Evolutionary conservation across 2,888 invertebrate genomes (phyloP), one percentile per base, ranked within the genome.

Genomic region (Tuberolachnus salignus): DNA sequence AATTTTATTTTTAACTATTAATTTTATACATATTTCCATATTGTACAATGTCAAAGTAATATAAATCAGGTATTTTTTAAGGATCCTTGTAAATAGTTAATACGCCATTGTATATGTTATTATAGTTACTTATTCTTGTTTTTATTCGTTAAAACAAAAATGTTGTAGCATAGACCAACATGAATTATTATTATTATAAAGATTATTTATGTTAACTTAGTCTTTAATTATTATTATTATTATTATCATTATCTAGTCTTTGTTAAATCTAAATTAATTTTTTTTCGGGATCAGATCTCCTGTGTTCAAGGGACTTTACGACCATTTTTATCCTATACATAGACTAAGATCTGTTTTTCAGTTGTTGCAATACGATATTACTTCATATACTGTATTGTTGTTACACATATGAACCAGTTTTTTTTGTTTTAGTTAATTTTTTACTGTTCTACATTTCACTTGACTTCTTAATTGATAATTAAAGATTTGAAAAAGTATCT

Each of bases 51-150:
- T n/a, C n/a, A n/a, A n/a, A n/a, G n/a, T n/a, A n/a, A n/a, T n/a
- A n/a, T n/a, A n/a, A n/a, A n/a, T n/a, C n/a, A n/a, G n/a, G n/a
- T n/a, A n/a, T n/a, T n/a, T n/a, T n/a, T n/a, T n/a, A n/a, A n/a
- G n/a, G n/a, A 64, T 42, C n/a, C 8, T 53, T 74, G 51, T 53
- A 64, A 74, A 53, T 64, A 64, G 42, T 53, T 44, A 74, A 53
- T 64, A 64, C n/a, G 44, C 63, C 73, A 74, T 42, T 64, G 63
- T 64, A 70, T 67, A 49, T 73, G 72, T 73, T 64, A 63, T 63
- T 63, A 73, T 73, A 21, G 63, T 74, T 74, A 74, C 73, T 74
- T 64, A 44, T 74, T 74, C 63, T 74, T 74, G 64, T 74, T 74
- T 73, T 74, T 64, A 19, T 53, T 63, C 53, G 73, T 73, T 63